Evolutionary conservation across 2,113 vertebrate genomes (phyloP).

Genomic region (Myotis yumanensis): DNA sequence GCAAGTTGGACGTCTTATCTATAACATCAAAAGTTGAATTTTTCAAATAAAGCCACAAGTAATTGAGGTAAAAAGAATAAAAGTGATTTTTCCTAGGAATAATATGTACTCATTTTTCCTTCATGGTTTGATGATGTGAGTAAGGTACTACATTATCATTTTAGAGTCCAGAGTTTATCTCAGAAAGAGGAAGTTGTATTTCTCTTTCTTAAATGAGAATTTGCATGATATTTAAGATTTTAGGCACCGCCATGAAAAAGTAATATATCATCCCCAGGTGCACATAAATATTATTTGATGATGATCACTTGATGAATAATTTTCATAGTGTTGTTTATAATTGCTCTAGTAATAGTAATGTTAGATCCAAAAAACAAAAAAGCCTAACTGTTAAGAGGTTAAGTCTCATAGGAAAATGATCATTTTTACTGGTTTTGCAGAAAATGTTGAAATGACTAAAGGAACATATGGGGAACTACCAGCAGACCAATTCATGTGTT

Average conservation of each 20-base stretch:
- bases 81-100: not conserved
- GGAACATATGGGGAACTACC: constrained; percentile 74
- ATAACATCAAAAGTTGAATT: not conserved
- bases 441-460: constrained; percentile 73
- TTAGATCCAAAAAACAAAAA: constrained; percentile 41
- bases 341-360: constrained; percentile 43
- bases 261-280: not conserved
- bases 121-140: not conserved
- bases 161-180: not conserved
- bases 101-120: not conserved
- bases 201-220: not conserved
- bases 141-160: not conserved
- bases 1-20: not conserved
- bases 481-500: constrained; percentile 74
- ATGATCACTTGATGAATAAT: constrained; percentile 39
- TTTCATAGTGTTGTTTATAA: constrained; percentile 58
- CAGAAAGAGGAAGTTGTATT: constrained; percentile 23
- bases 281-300: constrained; percentile 29
- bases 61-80: constrained; percentile 16
- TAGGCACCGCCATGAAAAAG: not conserved
- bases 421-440: constrained; percentile 64
- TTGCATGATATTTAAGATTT: constrained; percentile 41
- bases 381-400: constrained; percentile 58
- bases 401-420: constrained; percentile 66
- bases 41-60: constrained; percentile 42